phyloP scores from a whole-genome alignment of 2,888 invertebrate genomes.

The Trissoscelio sp. region DNA sequence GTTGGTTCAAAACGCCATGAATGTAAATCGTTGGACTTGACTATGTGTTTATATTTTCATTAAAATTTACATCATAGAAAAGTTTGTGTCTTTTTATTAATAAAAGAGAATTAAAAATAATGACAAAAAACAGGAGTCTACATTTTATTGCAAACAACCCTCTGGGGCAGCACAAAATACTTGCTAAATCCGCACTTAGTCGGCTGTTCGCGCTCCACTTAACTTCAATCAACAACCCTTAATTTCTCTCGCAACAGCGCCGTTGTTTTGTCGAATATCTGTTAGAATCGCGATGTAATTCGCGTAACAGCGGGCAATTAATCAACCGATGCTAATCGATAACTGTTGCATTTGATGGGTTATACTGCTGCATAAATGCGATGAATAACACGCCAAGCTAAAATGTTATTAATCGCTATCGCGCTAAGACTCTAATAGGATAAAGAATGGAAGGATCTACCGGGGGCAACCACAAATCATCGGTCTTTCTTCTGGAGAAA shows the following conservation, averaged over 20 bases:
- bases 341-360: conserved; percentile 48
- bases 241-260: conserved; percentile 17
- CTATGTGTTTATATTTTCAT: conserved; percentile 64
- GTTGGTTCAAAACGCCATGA: conserved; percentile 35
- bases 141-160: too few relatives aligned
- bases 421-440: background rate
- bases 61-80: conserved; percentile 59
- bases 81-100: conserved; percentile 11
- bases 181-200: background rate
- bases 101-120: too few relatives aligned
- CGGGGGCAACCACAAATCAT: too few relatives aligned
- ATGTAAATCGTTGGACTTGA: conserved; percentile 53
- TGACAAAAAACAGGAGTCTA: too few relatives aligned
- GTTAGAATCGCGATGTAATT: conserved; percentile 24
- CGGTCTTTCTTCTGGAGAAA: too few relatives aligned
- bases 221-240: conserved; percentile 7
- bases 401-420: conserved; percentile 17
- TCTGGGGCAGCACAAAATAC: too few relatives aligned
- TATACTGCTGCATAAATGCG: conserved; percentile 14
- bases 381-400: background rate
- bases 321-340: conserved; percentile 40
- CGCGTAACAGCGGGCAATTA: conserved; percentile 28
- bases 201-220: background rate
- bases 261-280: conserved; percentile 17
- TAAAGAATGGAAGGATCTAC: too few relatives aligned